Percentiles rank a stretch among this genome's conserved stretches.
phyloP scores from a whole-genome alignment of 2,797 vertebrate species.

The Sebastes cheni region DNA sequence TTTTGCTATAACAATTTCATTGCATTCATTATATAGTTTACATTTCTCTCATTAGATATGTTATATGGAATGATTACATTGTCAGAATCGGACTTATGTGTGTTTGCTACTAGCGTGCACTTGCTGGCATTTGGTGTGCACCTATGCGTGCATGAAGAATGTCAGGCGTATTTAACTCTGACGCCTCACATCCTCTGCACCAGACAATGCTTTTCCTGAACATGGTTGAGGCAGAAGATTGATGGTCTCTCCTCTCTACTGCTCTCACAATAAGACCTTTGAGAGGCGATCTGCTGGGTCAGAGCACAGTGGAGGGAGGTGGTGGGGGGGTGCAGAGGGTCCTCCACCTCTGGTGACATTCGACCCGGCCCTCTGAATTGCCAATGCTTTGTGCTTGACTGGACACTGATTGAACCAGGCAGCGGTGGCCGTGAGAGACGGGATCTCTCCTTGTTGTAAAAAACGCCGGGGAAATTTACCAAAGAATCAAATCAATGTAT shows the following conservation, averaged over 20 bases:
- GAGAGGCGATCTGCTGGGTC: slow-evolving; percentile 26
- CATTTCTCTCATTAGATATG: too few species aligned
- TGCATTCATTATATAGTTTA: too few species aligned
- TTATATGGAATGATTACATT: too few species aligned
- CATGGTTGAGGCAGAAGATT: slow-evolving; percentile 27
- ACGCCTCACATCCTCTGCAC: slow-evolving; percentile 9
- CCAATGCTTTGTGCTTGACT: slow-evolving; percentile 32
- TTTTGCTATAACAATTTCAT: too few species aligned
- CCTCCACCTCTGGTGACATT: slow-evolving; percentile 35
- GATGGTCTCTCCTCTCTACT: slow-evolving; percentile 26
- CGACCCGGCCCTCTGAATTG: slow-evolving; percentile 19
- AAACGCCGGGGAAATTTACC: background rate
- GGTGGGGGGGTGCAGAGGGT: background rate
- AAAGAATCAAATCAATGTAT: background rate
- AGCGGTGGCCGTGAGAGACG: slow-evolving; percentile 12
- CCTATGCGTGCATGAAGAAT: slow-evolving; percentile 11
- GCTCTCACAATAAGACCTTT: slow-evolving; percentile 44
- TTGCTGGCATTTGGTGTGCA: background rate
- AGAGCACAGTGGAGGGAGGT: background rate
- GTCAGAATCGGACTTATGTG: background rate
- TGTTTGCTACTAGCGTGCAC: background rate
- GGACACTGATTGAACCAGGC: slow-evolving; percentile 26
- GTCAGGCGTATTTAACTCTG: background rate
- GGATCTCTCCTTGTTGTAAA: background rate
- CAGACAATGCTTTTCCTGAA: slow-evolving; percentile 23